A percentile compares a stretch with the other conserved stretches of the same genome.
Conservation (phyloP, 2,797 vertebrate species). For the Parambassis ranga region DNA sequence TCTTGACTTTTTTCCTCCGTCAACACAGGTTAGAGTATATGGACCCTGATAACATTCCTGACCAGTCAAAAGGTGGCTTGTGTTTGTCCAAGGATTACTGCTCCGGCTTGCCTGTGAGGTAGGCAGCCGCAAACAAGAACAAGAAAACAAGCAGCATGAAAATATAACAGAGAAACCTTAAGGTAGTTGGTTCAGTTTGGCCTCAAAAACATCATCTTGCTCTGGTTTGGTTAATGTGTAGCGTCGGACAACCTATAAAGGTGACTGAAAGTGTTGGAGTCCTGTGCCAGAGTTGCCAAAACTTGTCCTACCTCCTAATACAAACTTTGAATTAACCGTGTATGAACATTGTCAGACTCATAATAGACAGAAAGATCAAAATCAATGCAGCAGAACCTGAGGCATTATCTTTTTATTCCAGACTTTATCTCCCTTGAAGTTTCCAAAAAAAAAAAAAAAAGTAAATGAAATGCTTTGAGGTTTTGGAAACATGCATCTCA, state of each 20-base stretch:
- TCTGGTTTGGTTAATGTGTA: no score
- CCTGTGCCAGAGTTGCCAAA: no score
- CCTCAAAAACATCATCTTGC: no score
- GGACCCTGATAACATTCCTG: conserved; percentile 80
- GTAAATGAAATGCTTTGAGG: neutral
- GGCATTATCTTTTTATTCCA: no score
- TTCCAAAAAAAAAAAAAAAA: neutral
- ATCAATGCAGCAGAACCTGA: no score
- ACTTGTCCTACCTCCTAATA: no score
- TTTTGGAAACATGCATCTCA: neutral
- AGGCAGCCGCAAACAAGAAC: conserved; percentile 29
- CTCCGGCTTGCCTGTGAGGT: conserved; percentile 37
- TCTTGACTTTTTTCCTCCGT: conserved; percentile 54
- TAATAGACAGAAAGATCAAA: neutral
- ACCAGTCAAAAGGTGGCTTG: conserved; percentile 76
- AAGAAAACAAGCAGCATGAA: neutral
- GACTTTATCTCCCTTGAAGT: neutral
- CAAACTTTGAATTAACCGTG: no score
- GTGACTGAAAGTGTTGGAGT: no score
- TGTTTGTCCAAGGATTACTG: conserved; percentile 79
- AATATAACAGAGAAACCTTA: neutral
- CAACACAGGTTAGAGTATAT: conserved; percentile 55
- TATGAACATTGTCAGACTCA: no score
- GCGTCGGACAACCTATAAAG: no score
- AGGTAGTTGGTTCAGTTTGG: no score